Evolutionary conservation across 1,140 invertebrate genomes (phyloP), one percentile per base, ranked within the genome.

Genomic region (Apis dorsata): DNA sequence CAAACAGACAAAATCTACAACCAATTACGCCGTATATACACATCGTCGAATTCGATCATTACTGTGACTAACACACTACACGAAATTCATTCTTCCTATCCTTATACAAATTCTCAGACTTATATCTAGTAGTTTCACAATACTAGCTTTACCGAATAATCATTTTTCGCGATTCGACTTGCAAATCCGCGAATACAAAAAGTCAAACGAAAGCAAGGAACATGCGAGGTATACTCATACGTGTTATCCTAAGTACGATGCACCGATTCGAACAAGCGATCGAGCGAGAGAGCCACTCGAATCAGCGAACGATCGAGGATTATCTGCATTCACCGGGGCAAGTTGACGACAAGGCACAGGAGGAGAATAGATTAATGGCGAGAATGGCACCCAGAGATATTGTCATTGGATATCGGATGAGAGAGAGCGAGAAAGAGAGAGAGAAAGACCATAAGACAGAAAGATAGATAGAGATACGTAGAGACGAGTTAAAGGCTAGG

Each of bases 371-470:
- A 87, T 87, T 89, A 87, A 89, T 85, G 78, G 66, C 55, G 63
- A 65, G 69, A 86, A 66, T 77, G 70, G 57, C 51, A 28, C 55
- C 51, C 53, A 60, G 71, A 86, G 84, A 83, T 79, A 80, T 79
- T 89, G 88, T 88, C 88, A 89, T 73, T 83, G 81, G 82, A 89
- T 86, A 86, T 86, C 74, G 51, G 71, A 79, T 24, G 78, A 75
- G 71, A 57, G 15, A 10, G 57, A 66, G 51, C 55, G 34, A 24
- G 53, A 28, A 19, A 59, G 28, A 73, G 71, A 73, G 82, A 84
- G 34, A 51, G 68, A 51, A 44, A 74, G 9, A 24, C n/a, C n/a
- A 13, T 1, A 65, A 24, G 34, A 79, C 65, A 79, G 53, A 60
- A 75, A 57, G 72, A 44, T 44, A 44, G 34, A 44, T 44, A 44